Evolutionary conservation across 2,797 vertebrate genomes (phyloP).

Genomic region (Phalanger gymnotis): DNA sequence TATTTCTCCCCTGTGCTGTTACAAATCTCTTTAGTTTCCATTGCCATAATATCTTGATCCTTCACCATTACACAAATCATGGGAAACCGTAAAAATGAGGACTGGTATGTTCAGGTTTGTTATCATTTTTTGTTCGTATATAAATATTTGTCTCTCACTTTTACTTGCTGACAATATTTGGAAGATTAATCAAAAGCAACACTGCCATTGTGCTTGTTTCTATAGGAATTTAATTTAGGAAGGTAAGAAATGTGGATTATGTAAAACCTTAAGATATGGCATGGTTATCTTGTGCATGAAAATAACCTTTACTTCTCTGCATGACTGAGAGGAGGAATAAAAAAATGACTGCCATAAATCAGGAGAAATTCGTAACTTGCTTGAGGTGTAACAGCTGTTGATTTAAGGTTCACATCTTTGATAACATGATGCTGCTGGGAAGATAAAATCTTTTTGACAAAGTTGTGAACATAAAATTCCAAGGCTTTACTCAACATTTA

Average conservation of each 20-base stretch:
- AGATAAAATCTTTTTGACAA: slow-evolving; percentile 84
- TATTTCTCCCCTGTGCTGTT: neutral
- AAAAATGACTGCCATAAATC: slow-evolving; percentile 82
- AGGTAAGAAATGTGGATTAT: slow-evolving; percentile 54
- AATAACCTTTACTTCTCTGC: slow-evolving; percentile 74
- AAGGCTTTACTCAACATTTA: slow-evolving; percentile 81
- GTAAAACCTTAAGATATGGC: slow-evolving; percentile 53
- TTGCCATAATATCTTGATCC: slow-evolving; percentile 53
- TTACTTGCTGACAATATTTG: slow-evolving; percentile 67
- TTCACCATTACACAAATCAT: slow-evolving; percentile 32
- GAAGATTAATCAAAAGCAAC: slow-evolving; percentile 66
- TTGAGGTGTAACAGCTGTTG: slow-evolving; percentile 86
- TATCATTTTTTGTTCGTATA: slow-evolving; percentile 61
- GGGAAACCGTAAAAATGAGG: slow-evolving; percentile 51
- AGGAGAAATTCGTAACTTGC: slow-evolving; percentile 85
- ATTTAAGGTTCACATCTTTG: slow-evolving; percentile 84
- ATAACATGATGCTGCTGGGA: slow-evolving; percentile 79
- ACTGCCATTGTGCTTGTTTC: slow-evolving; percentile 62
- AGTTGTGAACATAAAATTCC: slow-evolving; percentile 82
- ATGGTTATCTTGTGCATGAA: slow-evolving; percentile 67
- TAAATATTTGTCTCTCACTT: slow-evolving; percentile 61
- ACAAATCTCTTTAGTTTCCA: slow-evolving; percentile 54
- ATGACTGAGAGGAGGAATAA: slow-evolving; percentile 75
- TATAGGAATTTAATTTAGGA: slow-evolving; percentile 73
- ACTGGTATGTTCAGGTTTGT: slow-evolving; percentile 29